Evolutionary conservation across 1,140 invertebrate species (phyloP).

Genomic region (Zaprionus kolodkinae): DNA sequence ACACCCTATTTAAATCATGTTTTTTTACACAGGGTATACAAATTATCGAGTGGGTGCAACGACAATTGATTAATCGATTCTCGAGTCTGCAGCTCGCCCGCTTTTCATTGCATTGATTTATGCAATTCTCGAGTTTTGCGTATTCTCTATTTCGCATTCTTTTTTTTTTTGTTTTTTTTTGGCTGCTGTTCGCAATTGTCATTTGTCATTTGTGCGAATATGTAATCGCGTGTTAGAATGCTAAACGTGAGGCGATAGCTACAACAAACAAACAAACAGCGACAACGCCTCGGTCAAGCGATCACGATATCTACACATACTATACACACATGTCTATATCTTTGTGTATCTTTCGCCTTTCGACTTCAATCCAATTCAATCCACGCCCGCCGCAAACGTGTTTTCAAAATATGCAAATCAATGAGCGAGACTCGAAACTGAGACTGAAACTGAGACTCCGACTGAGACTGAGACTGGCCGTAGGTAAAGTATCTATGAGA

Average conservation of each 20-base stretch:
- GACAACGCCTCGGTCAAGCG: conserved; percentile 46
- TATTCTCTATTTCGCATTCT: conserved; percentile 1
- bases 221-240: conserved; percentile 65
- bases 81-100: conserved; percentile 17
- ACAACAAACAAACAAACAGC: conserved; percentile 11
- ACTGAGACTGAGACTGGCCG: conserved; percentile 37
- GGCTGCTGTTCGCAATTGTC: conserved; percentile 35
- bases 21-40: not conserved
- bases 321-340: not conserved
- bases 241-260: conserved; percentile 41
- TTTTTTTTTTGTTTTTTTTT: conserved; percentile 5
- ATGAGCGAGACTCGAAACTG: conserved; percentile 38
- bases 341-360: conserved; percentile 33
- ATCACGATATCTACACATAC: conserved; percentile 2
- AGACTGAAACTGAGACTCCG: conserved; percentile 14
- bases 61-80: conserved; percentile 65
- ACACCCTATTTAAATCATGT: not conserved
- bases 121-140: conserved; percentile 19
- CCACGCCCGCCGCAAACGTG: conserved; percentile 53
- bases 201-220: conserved; percentile 30
- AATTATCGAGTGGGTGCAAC: conserved; percentile 51
- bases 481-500: conserved; percentile 61
- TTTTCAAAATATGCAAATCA: conserved; percentile 74
- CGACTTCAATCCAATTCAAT: conserved; percentile 41
- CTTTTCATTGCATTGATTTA: conserved; percentile 39